These are phyloP conservation scores for Agonum fuliginosum DNA, from an alignment of 2,888 invertebrate species.

Conservation along the genomic window DNA sequence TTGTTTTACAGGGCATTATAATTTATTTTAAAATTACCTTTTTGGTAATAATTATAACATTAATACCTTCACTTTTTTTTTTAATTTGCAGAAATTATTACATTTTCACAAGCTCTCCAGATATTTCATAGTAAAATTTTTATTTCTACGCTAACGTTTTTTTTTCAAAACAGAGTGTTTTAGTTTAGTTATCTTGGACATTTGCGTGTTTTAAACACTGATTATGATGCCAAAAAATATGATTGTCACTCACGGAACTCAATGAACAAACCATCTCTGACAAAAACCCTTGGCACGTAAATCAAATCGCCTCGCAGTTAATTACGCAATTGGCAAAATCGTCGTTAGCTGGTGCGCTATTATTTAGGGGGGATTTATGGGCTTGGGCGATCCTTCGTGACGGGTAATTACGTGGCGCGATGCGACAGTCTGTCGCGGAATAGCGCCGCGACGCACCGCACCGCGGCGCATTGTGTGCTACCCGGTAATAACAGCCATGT, in stretches of 20 bases:
- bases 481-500: slow-evolving; percentile 23
- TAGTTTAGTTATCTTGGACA: too few relatives aligned
- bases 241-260: neutral
- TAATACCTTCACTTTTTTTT: too few relatives aligned
- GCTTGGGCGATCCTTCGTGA: slow-evolving; percentile 34
- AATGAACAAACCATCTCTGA: neutral
- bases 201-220: too few relatives aligned
- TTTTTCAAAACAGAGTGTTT: too few relatives aligned
- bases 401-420: slow-evolving; percentile 36
- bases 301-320: slow-evolving; percentile 46
- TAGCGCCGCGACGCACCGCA: too few relatives aligned
- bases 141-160: too few relatives aligned
- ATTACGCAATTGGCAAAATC: slow-evolving; percentile 40
- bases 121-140: too few relatives aligned
- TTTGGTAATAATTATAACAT: too few relatives aligned
- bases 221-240: neutral
- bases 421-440: slow-evolving; percentile 33
- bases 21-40: too few relatives aligned
- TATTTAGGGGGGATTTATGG: slow-evolving; percentile 38
- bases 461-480: slow-evolving; percentile 10
- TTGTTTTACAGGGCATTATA: too few relatives aligned
- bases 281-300: slow-evolving; percentile 30
- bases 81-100: too few relatives aligned
- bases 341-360: slow-evolving; percentile 31
- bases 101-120: too few relatives aligned